A percentile compares a stretch with the other conserved stretches of the same genome.
Conservation (phyloP, 2,888 invertebrate genomes). For the Lampropteryx suffumata region DNA sequence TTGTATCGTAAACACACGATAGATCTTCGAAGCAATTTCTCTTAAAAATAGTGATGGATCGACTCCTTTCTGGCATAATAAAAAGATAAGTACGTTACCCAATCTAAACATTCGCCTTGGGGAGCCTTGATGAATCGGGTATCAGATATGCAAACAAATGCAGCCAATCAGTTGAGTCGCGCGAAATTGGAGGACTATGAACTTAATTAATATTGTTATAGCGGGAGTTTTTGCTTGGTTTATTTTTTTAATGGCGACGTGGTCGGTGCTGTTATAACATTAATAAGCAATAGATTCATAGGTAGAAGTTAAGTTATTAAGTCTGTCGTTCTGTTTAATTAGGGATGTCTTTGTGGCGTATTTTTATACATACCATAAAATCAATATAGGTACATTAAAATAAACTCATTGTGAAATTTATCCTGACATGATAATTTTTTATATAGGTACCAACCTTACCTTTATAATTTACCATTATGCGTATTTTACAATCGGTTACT, state of each 20-base stretch:
- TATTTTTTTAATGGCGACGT: slow-evolving; percentile 2
- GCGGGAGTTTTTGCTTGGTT: slow-evolving; percentile 14
- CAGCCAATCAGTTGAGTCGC: slow-evolving; percentile 56
- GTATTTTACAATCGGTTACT: too few relatives aligned
- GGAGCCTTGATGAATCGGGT: slow-evolving; percentile 59
- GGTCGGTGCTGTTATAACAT: too few relatives aligned
- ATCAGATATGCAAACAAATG: slow-evolving; percentile 70
- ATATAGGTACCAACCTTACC: too few relatives aligned
- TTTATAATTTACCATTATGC: too few relatives aligned
- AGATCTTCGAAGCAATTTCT: slow-evolving; percentile 32
- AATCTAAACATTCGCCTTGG: slow-evolving; percentile 37
- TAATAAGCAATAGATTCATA: too few relatives aligned
- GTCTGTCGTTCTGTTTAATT: too few relatives aligned
- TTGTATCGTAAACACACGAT: slow-evolving; percentile 17
- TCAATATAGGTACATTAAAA: too few relatives aligned
- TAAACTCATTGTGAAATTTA: too few relatives aligned
- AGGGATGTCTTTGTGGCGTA: too few relatives aligned
- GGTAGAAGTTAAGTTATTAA: too few relatives aligned
- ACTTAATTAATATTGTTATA: slow-evolving; percentile 31
- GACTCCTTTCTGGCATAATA: slow-evolving; percentile 38
- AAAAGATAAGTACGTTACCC: slow-evolving; percentile 36
- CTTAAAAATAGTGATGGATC: slow-evolving; percentile 44
- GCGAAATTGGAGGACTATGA: slow-evolving; percentile 44
- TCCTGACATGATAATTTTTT: too few relatives aligned
- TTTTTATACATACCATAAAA: too few relatives aligned